Percentiles rank a stretch among this genome's conserved stretches.
These are phyloP conservation scores for Discoglossus pictus DNA, from an alignment of 2,797 vertebrate genomes.

Conservation along the genomic window DNA sequence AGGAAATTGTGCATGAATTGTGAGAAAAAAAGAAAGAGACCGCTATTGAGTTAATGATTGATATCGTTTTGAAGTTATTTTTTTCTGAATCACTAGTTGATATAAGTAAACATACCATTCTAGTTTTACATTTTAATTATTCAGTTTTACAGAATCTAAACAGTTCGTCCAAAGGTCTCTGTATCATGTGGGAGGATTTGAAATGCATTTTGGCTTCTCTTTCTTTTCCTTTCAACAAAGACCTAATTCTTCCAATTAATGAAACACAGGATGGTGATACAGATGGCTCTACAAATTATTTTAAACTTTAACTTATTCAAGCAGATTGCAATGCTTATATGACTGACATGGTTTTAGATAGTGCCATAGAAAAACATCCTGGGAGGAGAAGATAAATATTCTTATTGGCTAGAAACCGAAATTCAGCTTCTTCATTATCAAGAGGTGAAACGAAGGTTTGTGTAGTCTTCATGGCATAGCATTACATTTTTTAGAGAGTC, in stretches of 20 bases:
- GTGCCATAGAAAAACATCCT: background rate
- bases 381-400: slow-evolving; percentile 49
- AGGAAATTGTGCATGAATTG: too few relatives aligned
- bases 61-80: too few relatives aligned
- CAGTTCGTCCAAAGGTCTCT: slow-evolving; percentile 75
- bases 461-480: too few relatives aligned
- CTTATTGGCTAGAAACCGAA: background rate
- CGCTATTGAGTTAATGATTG: too few relatives aligned
- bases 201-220: slow-evolving; percentile 66
- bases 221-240: slow-evolving; percentile 66
- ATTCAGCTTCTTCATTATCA: slow-evolving; percentile 1
- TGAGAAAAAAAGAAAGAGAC: too few relatives aligned
- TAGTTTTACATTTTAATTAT: slow-evolving; percentile 57
- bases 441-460: too few relatives aligned
- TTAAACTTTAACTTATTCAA: slow-evolving; percentile 58
- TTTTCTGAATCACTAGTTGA: too few relatives aligned
- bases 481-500: too few relatives aligned
- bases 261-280: slow-evolving; percentile 63
- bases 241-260: slow-evolving; percentile 76
- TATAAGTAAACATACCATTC: slow-evolving; percentile 66
- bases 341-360: slow-evolving; percentile 48
- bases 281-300: slow-evolving; percentile 66
- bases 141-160: slow-evolving; percentile 69
- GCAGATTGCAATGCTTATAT: slow-evolving; percentile 51
- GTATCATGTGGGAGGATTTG: slow-evolving; percentile 68